Base-by-base conservation (phyloP, 2,113 vertebrate genomes). In the Xenotilapia longispinis region DNA sequence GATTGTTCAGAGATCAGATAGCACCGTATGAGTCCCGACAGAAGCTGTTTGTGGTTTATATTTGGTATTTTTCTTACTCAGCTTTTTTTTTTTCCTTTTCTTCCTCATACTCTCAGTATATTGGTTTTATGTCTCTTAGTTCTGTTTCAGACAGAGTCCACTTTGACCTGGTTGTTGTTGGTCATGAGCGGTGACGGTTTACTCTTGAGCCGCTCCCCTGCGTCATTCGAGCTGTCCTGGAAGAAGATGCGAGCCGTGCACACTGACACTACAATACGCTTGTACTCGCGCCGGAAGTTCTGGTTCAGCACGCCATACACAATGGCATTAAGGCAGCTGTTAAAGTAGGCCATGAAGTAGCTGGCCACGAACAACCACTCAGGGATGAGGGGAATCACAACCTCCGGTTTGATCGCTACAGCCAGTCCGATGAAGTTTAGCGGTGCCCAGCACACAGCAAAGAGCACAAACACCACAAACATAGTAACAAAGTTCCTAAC, bases 321-420 rank as follows among this genome's bases (percentile, higher is more conserved):
- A 14, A 99, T 98, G 86, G 98, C 98, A 81, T 99, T 99, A 97
- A 99, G 98, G 97, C 98, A 99, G 96, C 99, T 99, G 96, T 99
- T 99, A 97, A 99, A 99, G 94, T 99, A 99, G 0, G 98, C 98
- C 98, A 99, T 97, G 87, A 99, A 99, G 94, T 99, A 99, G 94
- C 99, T 99, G 54, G 97, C 96, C 86, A 99, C 98, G 23, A 99
- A 99, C 47, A 99, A 93, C 98, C 99, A 99, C 91, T 99, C 99
- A 0, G 99, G 99, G 92, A 99, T 97, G 90, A 96, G 96, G 38
- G 98, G 97, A 65, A 96, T 94, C 88, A 97, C 94, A 5, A 87
- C 96, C 84, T 95, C 91, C 0, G 98, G 98, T 79, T 96, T 96
- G 19, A 98, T 96, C 3, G 99, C 98, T 84, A 99, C 99, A 0